Percentiles rank a stretch among this genome's conserved stretches.
These are phyloP conservation scores for Ferdinandea cuprea DNA, from an alignment of 2,888 invertebrate genomes.

Conservation along the genomic window DNA sequence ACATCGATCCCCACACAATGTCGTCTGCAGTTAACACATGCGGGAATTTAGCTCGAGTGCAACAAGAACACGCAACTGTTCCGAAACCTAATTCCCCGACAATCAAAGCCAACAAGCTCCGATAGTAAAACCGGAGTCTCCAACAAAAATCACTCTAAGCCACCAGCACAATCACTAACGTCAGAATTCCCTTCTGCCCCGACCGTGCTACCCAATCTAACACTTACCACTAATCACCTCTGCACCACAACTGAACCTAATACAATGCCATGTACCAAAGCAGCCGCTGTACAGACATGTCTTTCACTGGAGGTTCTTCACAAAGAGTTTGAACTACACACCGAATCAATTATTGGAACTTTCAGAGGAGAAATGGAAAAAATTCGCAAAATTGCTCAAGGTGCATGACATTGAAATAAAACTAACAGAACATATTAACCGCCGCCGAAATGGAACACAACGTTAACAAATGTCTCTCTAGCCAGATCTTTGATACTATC, in stretches of 20 bases:
- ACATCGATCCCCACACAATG: too few relatives aligned
- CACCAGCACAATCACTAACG: not conserved
- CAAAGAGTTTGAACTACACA: not conserved
- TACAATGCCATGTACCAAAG: not conserved
- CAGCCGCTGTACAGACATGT: not conserved
- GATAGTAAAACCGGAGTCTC: not conserved
- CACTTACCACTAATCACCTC: not conserved
- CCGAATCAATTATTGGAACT: not conserved
- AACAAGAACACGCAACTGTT: not conserved
- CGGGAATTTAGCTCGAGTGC: not conserved
- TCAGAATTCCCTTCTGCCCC: not conserved
- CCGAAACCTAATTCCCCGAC: conserved; percentile 50
- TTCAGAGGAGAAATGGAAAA: conserved; percentile 4
- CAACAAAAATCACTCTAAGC: not conserved
- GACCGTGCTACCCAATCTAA: not conserved
- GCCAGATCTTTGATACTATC: not conserved
- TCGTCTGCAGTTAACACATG: too few relatives aligned
- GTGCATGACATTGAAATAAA: not conserved
- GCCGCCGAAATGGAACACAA: not conserved
- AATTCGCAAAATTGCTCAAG: not conserved
- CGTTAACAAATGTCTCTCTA: not conserved
- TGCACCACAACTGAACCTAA: not conserved
- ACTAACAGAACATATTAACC: not conserved
- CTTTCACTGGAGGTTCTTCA: not conserved
- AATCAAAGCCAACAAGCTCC: conserved; percentile 49